phyloP scores from a whole-genome alignment of 2,888 invertebrate genomes.

The Meteorus colon region DNA sequence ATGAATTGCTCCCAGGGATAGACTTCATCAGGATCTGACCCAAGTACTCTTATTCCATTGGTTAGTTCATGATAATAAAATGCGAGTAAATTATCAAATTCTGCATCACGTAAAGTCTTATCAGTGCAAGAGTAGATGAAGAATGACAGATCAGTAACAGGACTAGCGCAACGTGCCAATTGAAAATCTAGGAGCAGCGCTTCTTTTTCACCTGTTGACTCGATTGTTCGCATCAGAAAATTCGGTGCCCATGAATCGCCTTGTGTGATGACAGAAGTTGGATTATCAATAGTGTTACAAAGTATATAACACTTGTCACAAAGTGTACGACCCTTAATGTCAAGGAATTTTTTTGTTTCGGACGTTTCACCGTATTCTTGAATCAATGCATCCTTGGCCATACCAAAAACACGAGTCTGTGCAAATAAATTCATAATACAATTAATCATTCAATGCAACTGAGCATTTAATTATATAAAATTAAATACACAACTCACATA shows the following conservation, averaged over 20 bases:
- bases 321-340: constrained; percentile 75
- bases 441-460: not conserved
- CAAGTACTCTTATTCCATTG: constrained; percentile 76
- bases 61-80: constrained; percentile 78
- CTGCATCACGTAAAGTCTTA: constrained; percentile 75
- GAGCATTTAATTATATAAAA: not conserved
- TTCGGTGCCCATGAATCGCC: constrained; percentile 87
- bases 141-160: constrained; percentile 78
- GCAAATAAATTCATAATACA: not conserved
- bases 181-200: constrained; percentile 83
- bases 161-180: constrained; percentile 76
- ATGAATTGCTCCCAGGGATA: constrained; percentile 75
- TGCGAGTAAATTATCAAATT: constrained; percentile 78
- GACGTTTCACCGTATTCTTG: constrained; percentile 78
- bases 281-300: constrained; percentile 61
- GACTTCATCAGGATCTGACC: constrained; percentile 77
- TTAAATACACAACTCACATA: constrained; percentile 57
- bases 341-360: constrained; percentile 76
- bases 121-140: constrained; percentile 80
- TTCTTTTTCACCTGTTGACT: constrained; percentile 61
- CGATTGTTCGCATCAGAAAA: constrained; percentile 76
- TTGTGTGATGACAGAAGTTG: constrained; percentile 78
- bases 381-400: constrained; percentile 79
- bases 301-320: constrained; percentile 63
- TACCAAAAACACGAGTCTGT: constrained; percentile 53